These are phyloP conservation scores for Oxyura jamaicensis DNA, from an alignment of 2,113 vertebrate genomes.

Conservation along the genomic window DNA sequence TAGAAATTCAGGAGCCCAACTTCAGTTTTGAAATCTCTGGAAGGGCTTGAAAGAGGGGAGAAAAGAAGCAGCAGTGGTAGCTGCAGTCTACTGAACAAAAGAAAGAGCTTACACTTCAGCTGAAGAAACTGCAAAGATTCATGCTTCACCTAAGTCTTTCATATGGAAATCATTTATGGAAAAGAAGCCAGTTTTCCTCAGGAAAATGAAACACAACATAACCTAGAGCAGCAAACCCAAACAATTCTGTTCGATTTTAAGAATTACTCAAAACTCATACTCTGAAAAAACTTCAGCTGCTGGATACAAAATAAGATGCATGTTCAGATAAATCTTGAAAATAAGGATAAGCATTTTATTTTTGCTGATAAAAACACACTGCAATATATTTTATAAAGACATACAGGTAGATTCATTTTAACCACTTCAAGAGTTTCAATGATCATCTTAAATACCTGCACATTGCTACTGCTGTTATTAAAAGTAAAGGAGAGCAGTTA, in stretches of 20 bases:
- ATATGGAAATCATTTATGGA: neutral
- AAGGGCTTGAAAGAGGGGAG: neutral
- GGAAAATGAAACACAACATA: slow-evolving; percentile 10
- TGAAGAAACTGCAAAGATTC: neutral
- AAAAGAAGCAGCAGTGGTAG: neutral
- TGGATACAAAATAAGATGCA: neutral
- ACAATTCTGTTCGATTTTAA: neutral
- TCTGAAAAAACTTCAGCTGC: neutral
- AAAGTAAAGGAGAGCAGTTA: neutral
- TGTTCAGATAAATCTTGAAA: neutral
- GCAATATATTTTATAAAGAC: neutral
- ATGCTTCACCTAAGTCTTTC: neutral
- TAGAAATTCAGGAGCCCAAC: neutral
- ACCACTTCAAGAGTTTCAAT: neutral
- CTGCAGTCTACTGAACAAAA: neutral
- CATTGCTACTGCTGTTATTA: neutral
- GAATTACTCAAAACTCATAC: neutral
- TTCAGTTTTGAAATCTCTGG: neutral
- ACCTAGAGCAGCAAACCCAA: neutral
- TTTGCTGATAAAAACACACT: neutral
- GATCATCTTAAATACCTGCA: neutral
- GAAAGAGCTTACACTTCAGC: neutral
- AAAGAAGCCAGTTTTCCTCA: neutral
- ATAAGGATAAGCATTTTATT: neutral
- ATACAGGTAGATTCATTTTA: neutral